Evolutionary conservation across 2,888 invertebrate genomes (phyloP).

Genomic region (Acrobasis repandana): DNA sequence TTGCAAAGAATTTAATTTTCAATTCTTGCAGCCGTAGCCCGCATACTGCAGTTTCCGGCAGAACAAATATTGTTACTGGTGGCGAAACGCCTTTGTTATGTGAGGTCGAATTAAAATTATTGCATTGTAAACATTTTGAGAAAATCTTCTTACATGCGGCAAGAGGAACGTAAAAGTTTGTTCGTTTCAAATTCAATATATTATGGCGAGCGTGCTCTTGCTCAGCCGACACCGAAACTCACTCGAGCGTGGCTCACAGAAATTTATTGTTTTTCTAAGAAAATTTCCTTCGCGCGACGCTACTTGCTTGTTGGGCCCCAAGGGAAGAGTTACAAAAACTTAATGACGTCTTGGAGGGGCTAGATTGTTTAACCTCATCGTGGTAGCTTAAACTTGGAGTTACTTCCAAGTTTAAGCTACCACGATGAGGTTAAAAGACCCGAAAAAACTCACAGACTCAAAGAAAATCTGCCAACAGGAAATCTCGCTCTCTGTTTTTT

Average conservation of each 20-base stretch:
- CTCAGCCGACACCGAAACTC: conserved; percentile 81
- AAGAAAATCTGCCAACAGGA: not conserved
- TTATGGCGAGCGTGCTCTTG: conserved; percentile 81
- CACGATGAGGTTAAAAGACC: too few relatives aligned
- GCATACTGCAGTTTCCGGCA: not conserved
- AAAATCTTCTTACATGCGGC: conserved; percentile 77
- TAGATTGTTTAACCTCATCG: conserved; percentile 49
- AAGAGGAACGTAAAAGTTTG: conserved; percentile 77
- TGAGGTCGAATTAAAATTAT: conserved; percentile 64
- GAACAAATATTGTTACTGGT: not conserved
- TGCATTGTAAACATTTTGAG: conserved; percentile 75
- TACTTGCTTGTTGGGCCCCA: conserved; percentile 60
- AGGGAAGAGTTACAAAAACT: conserved; percentile 64
- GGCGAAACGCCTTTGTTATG: conserved; percentile 24
- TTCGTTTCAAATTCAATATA: conserved; percentile 83
- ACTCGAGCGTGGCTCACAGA: conserved; percentile 79
- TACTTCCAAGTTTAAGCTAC: too few relatives aligned
- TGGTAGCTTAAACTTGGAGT: conserved; percentile 34
- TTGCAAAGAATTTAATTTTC: conserved; percentile 27
- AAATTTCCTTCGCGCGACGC: conserved; percentile 73
- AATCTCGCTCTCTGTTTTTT: not conserved
- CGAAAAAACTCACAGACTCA: not conserved
- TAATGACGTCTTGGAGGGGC: conserved; percentile 60
- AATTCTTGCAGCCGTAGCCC: not conserved
- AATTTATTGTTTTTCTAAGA: conserved; percentile 83